Evolutionary conservation across 1,140 invertebrate species (phyloP), one percentile per base, ranked within the genome.

Genomic region (Cyclargus thomasi): DNA sequence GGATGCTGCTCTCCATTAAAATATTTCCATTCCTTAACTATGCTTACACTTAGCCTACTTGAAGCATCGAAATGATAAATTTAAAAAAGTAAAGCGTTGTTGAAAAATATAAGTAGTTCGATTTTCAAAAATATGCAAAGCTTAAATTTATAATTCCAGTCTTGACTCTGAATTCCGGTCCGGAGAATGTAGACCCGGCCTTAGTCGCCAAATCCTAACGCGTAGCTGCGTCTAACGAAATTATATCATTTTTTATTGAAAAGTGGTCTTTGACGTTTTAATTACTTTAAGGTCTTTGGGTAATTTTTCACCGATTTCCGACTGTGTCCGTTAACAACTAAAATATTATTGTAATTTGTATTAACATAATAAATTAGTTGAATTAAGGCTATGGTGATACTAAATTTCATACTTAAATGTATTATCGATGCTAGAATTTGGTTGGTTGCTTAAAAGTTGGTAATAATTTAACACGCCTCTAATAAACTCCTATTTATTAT

Each of bases 161-260:
- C 1, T 47, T 8, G 1, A 1, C 14, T 29, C 29, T 29, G 6
- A 23, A 2, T 29, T 29, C 29, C 1, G 1, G 4, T 29, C 29
- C 29, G 29, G 23, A 29, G 5, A 4, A 29, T 29, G 4, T 29
- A 55, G 18, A 11, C 17, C 17, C 55, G 17, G 20, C 18, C 7
- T 59, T 59, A 59, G 70, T 73, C 67, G 69, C 67, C 67, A 64
- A 70, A 70, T 73, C 68, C 70, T 59, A 59, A 59, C 14, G 10
- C 55, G 17, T 47, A 17, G 55, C 55, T 11, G 0, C 14, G 55
- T 59, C 55, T 21, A 20, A 59, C 20, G 10, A 20, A 59, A 20
- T 59, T 17, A 55, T 20, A 17, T 55, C 53, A 55, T 59, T 59
- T 59, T 59, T 59, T 20, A 20, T 59, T 59, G 18, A 20, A 59